Conservation (phyloP, 2,888 invertebrate species). For the Pollenia angustigena region DNA sequence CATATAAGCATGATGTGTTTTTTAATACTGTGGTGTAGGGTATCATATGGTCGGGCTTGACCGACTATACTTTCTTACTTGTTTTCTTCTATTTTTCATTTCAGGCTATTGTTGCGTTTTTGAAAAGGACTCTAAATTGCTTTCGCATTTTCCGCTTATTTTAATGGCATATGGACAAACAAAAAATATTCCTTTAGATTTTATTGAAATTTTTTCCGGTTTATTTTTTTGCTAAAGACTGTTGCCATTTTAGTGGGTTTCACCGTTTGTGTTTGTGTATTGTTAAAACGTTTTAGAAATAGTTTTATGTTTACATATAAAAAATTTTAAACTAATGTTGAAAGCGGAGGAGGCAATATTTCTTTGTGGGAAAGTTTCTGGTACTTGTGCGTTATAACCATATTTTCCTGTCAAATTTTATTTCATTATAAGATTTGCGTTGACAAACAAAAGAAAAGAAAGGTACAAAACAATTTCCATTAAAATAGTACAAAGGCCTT, state of each 20-base stretch:
- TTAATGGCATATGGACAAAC: neutral
- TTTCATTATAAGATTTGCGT: neutral
- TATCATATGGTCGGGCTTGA: too few relatives aligned
- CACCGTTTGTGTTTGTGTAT: neutral
- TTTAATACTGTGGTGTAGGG: too few relatives aligned
- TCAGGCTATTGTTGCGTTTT: neutral
- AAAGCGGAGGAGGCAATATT: too few relatives aligned
- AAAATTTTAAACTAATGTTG: too few relatives aligned
- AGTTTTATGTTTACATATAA: too few relatives aligned
- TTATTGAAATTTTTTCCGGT: slow-evolving; percentile 24
- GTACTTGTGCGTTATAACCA: too few relatives aligned
- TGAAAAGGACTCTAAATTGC: slow-evolving; percentile 16
- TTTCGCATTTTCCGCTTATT: slow-evolving; percentile 19
- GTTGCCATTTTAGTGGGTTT: neutral
- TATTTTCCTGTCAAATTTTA: too few relatives aligned
- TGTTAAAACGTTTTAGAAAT: neutral
- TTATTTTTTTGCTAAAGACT: slow-evolving; percentile 21
- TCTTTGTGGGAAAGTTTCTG: too few relatives aligned
- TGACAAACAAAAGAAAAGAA: neutral
- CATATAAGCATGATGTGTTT: too few relatives aligned
- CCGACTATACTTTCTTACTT: too few relatives aligned
- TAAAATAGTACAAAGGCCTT: neutral
- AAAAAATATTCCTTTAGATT: slow-evolving; percentile 13
- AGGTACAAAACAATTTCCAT: neutral
- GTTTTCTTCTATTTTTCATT: neutral